A percentile compares a stretch with the other conserved stretches of the same genome.
Conservation (phyloP, 1,140 invertebrate species). For the Metaphire vulgaris region DNA sequence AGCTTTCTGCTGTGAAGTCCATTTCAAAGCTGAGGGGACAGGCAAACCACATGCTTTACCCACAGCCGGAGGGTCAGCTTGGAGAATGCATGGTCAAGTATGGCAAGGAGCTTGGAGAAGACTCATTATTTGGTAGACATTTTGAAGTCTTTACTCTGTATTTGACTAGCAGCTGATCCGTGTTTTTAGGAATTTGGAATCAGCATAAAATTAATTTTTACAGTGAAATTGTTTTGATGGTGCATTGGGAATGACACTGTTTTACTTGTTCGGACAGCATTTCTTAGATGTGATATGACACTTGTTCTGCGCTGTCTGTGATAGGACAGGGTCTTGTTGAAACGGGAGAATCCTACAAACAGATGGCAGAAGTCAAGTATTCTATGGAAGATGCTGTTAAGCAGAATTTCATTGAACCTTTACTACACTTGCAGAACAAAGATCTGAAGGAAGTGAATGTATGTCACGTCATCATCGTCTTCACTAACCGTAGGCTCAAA, state of each 20-base stretch:
- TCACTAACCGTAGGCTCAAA: too few relatives aligned
- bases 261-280: too few relatives aligned
- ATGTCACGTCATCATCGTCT: too few relatives aligned
- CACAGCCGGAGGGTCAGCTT: conserved; percentile 93
- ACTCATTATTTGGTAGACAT: conserved; percentile 80
- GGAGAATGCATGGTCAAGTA: conserved; percentile 94
- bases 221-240: too few relatives aligned
- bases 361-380: conserved; percentile 97
- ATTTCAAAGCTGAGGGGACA: conserved; percentile 60
- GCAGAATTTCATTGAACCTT: conserved; percentile 93
- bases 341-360: conserved; percentile 86
- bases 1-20: conserved; percentile 50
- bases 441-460: conserved; percentile 98
- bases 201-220: too few relatives aligned
- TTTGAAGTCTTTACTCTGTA: too few relatives aligned
- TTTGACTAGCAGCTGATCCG: too few relatives aligned
- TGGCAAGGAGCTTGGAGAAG: conserved; percentile 91
- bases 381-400: conserved; percentile 96
- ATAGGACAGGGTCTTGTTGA: conserved; percentile 78
- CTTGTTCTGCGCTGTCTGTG: too few relatives aligned
- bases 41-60: conserved; percentile 69
- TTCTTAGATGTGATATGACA: too few relatives aligned
- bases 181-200: too few relatives aligned
- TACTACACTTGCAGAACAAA: conserved; percentile 92
- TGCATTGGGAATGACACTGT: too few relatives aligned